Evolutionary conservation across 2,113 vertebrate species (phyloP).

Genomic region (Zosterops hypoxanthus): DNA sequence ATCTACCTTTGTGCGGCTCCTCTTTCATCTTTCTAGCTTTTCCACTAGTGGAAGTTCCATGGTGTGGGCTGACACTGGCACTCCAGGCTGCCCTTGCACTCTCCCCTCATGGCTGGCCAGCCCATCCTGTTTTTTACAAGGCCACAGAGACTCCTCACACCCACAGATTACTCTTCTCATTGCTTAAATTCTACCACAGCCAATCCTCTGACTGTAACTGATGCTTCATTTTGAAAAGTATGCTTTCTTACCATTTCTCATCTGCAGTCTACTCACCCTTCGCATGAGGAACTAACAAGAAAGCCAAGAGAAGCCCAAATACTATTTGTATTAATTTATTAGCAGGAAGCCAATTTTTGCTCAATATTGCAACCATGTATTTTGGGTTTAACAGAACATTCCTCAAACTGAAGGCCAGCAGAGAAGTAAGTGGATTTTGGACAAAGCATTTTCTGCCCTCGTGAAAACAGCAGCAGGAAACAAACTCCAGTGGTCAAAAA

Average conservation of each 20-base stretch:
- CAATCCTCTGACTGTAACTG: not conserved
- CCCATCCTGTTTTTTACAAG: rapidly evolving
- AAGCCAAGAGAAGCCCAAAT: not conserved
- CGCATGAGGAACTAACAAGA: not conserved
- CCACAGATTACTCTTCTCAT: not conserved
- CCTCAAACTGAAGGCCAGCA: not conserved
- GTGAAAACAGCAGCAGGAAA: constrained; percentile 7
- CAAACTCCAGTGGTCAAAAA: constrained; percentile 16
- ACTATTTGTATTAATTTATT: constrained; percentile 28
- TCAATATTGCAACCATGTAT: not conserved
- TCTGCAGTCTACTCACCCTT: not conserved
- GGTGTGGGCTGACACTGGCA: not conserved
- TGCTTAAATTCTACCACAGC: not conserved
- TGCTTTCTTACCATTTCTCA: not conserved
- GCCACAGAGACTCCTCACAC: not conserved
- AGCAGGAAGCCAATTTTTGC: not conserved
- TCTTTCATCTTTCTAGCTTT: not conserved
- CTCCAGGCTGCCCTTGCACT: not conserved
- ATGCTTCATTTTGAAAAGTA: not conserved
- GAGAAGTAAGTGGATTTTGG: not conserved
- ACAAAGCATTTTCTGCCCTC: not conserved
- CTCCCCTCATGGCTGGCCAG: not conserved
- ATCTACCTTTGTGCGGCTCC: rapidly evolving
- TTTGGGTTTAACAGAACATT: not conserved
- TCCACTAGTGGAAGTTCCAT: not conserved